Evolutionary conservation across 2,888 invertebrate species (phyloP), one percentile per base, ranked within the genome.

Genomic region (Tortricodes alternella): DNA sequence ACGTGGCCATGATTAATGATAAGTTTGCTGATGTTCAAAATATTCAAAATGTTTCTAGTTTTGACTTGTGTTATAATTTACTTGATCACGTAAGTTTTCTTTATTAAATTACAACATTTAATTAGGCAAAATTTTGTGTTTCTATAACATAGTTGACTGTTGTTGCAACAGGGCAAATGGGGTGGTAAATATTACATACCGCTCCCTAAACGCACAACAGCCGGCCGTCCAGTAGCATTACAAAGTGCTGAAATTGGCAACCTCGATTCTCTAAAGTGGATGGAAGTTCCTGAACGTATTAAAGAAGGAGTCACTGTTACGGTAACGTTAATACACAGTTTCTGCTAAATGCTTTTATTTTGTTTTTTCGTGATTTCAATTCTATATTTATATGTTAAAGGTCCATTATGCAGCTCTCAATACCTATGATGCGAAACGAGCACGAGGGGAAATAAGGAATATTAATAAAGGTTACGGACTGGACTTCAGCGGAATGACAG

Each of bases 401-500:
- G 76, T 83, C 2, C 69, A 59, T 2, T 81, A 71, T 35, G 68
- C 80, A 11, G 80, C 75, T 0, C 56, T 77, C 15, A 72, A 77
- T 9, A 46, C 65, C 2, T 70, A 66, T 48, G 80, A 82, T 63
- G 63, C 61, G 0, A 52, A 68, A 18, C 71, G 61, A 51, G 75
- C 70, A 29, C 58, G 67, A 1, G 64, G 62, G 2, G 55, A 56
- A 21, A 24, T n/a, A 2, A 51, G 32, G 5, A 34, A 43, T 2
- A 57, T 62, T 3, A 56, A 61, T 18, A 49, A 58, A 16, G 48
- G 18, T 6, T 76, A 73, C 13, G 82, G 82, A 6, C 74, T 76
- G 73, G 82, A 81, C 46, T 83, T 70, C 60, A 81, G 81, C 61
- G 82, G 82, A 5, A 65, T 77, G 15, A 70, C 79, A 51, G 63